These are phyloP conservation scores for Trachythela sp. DNA, from an alignment of 64 coral and sea anemone genomes.

Conservation along the genomic window DNA sequence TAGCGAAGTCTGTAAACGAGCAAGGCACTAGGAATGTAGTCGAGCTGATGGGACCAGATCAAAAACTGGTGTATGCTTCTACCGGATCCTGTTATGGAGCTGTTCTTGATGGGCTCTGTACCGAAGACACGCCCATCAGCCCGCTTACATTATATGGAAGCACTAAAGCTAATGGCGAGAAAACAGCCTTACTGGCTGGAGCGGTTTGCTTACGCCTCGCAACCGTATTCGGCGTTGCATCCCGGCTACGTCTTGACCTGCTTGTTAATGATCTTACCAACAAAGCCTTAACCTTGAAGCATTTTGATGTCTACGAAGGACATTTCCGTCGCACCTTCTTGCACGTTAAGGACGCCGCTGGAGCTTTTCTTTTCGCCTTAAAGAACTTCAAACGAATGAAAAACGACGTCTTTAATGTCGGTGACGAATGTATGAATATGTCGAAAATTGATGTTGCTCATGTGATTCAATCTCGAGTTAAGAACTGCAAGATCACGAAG, in stretches of 20 bases:
- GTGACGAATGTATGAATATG: conserved; percentile 93
- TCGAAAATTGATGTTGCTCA: conserved; percentile 75
- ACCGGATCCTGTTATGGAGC: conserved; percentile 97
- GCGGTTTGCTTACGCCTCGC: conserved; percentile 79
- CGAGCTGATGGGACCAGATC: conserved; percentile 39
- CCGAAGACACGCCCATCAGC: conserved; percentile 78
- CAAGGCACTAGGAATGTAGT: conserved; percentile 85
- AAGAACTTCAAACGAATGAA: conserved; percentile 72
- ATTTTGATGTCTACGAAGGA: conserved; percentile 95
- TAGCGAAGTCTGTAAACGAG: conserved; percentile 64
- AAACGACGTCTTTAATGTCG: conserved; percentile 84
- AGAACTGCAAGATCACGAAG: conserved; percentile 72
- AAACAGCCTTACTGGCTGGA: conserved; percentile 47
- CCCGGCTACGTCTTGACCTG: conserved; percentile 77
- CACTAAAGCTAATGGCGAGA: conserved; percentile 79
- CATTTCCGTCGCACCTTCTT: conserved; percentile 83
- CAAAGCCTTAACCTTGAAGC: conserved; percentile 69
- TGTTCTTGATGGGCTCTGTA: conserved; percentile 68
- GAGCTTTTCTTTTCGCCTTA: conserved; percentile 75
- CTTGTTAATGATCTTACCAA: conserved; percentile 91
- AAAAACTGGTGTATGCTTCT: conserved; percentile 78
- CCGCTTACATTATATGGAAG: conserved; percentile 86
- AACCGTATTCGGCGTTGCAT: conserved; percentile 92
- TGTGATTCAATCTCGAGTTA: conserved; percentile 64
- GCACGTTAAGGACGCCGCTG: conserved; percentile 92